Evolutionary conservation across 2,113 vertebrate species (phyloP).

Genomic region (Nothocercus nigrocapillus): DNA sequence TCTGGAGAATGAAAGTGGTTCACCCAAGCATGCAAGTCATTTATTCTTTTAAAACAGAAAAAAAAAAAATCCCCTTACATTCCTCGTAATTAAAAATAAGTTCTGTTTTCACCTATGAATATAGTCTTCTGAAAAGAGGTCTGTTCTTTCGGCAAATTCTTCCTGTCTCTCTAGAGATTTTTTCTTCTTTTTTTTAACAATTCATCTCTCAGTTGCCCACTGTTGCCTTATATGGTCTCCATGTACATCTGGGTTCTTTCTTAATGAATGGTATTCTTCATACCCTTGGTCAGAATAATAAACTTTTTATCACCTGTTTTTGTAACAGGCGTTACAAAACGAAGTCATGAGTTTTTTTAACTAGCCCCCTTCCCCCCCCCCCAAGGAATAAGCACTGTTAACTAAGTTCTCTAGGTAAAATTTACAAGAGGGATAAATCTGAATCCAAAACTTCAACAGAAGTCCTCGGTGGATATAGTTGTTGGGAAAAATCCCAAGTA

Average conservation of each 20-base stretch:
- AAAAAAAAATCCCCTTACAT: not conserved
- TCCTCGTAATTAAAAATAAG: slow-evolving; percentile 22
- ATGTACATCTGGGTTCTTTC: not conserved
- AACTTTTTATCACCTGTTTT: not conserved
- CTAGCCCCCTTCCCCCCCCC: not conserved
- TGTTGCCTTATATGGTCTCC: slow-evolving; percentile 16
- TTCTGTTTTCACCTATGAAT: not conserved
- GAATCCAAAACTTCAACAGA: not conserved
- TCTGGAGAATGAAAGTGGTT: not conserved
- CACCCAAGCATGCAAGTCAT: not conserved
- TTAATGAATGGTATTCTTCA: not conserved
- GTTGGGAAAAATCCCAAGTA: not conserved
- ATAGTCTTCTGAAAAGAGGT: not conserved
- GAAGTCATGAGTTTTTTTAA: not conserved
- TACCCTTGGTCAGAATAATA: not conserved
- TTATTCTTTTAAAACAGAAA: not conserved
- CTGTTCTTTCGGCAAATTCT: slow-evolving; percentile 24
- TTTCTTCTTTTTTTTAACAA: not conserved
- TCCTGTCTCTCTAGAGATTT: not conserved
- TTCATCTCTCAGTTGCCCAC: not conserved
- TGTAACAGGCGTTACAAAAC: no score
- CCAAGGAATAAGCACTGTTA: not conserved
- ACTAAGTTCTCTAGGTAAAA: not conserved
- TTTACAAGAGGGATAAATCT: not conserved
- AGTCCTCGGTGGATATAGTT: not conserved